phyloP scores from a whole-genome alignment of 2,797 vertebrate genomes.

The Sebastes paucispinis region DNA sequence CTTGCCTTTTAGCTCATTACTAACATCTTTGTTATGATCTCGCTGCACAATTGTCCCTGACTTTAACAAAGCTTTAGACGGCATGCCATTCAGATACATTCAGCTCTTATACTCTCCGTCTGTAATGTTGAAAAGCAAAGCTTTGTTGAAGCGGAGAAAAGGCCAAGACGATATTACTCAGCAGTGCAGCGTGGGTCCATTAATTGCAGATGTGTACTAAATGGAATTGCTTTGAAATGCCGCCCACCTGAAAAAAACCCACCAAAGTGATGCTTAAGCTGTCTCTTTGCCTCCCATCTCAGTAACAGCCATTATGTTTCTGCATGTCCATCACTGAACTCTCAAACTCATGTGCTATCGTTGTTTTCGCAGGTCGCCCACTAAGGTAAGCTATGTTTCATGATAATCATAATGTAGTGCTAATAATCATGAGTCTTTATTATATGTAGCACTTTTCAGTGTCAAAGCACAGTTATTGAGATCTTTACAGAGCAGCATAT shows the following conservation, averaged over 20 bases:
- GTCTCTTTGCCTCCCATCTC: constrained; percentile 26
- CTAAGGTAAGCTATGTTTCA: constrained; percentile 77
- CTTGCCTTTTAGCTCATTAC: neutral
- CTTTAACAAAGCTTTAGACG: constrained; percentile 19
- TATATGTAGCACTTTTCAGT: neutral
- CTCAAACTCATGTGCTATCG: constrained; percentile 39
- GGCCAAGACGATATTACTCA: constrained; percentile 32
- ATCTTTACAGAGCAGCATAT: neutral
- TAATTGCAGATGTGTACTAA: constrained; percentile 41
- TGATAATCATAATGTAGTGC: neutral
- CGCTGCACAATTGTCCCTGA: neutral
- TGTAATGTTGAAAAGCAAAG: constrained; percentile 11
- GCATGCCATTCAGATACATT: constrained; percentile 5
- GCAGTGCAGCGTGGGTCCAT: constrained; percentile 5
- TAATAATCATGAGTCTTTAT: constrained; percentile 5
- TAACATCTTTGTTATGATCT: neutral
- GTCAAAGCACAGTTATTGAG: constrained; percentile 1
- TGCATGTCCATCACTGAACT: constrained; percentile 5
- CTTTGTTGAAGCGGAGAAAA: constrained; percentile 27
- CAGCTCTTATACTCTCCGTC: neutral
- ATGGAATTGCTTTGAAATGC: constrained; percentile 35
- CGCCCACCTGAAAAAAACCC: constrained; percentile 16
- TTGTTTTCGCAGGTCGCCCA: constrained; percentile 79
- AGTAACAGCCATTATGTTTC: constrained; percentile 21
- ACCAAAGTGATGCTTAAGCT: constrained; percentile 27